Conservation (phyloP, 2,888 invertebrate genomes). For the Dicranocentrus wangi region DNA sequence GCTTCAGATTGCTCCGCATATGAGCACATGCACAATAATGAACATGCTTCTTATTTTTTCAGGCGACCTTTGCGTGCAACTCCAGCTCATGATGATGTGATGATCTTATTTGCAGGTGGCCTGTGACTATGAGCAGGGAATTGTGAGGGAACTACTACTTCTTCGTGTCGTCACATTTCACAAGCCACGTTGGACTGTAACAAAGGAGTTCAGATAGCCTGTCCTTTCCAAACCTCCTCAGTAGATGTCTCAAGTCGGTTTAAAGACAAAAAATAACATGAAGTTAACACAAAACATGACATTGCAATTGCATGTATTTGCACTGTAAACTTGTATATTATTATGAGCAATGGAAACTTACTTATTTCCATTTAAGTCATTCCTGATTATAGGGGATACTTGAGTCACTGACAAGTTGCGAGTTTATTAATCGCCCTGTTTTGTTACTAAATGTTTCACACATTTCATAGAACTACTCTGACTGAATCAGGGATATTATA, state of each 20-base stretch:
- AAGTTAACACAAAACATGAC: too few relatives aligned
- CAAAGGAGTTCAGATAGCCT: neutral
- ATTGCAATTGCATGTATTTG: neutral
- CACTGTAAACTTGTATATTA: neutral
- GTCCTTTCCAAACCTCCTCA: neutral
- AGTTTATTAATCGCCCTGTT: too few relatives aligned
- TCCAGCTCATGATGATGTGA: too few relatives aligned
- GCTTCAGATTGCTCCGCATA: too few relatives aligned
- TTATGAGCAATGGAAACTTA: neutral
- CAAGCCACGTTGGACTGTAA: neutral
- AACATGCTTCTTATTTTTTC: too few relatives aligned
- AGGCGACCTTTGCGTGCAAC: too few relatives aligned
- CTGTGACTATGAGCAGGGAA: neutral
- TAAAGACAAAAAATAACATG: neutral
- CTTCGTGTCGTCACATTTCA: neutral
- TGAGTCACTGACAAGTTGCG: too few relatives aligned
- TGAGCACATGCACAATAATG: too few relatives aligned
- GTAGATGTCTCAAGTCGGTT: slow-evolving; percentile 21
- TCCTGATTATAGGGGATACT: too few relatives aligned
- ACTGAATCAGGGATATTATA: too few relatives aligned
- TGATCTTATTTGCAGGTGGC: neutral
- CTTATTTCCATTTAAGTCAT: neutral
- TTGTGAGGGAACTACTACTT: neutral
- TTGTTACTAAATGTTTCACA: too few relatives aligned
- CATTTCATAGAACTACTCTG: too few relatives aligned